Conservation (phyloP, 1,140 invertebrate species). For the Glossosoma conforme region DNA sequence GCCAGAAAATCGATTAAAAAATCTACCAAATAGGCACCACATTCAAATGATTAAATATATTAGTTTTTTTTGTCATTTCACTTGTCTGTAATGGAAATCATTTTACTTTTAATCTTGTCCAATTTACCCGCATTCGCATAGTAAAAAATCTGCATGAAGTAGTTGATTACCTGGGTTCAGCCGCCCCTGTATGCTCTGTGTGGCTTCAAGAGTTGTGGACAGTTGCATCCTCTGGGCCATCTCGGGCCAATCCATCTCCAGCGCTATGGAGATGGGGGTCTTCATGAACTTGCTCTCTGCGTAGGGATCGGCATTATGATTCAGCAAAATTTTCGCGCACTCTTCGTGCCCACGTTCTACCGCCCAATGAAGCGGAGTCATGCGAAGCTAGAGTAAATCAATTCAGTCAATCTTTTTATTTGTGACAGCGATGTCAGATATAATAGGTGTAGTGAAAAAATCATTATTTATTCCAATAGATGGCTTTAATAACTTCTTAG, state of each 20-base stretch:
- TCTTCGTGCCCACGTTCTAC: constrained; percentile 75
- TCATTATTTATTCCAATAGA: too few species aligned
- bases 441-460: too few species aligned
- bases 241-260: constrained; percentile 47
- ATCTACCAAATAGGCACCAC: too few species aligned
- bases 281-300: constrained; percentile 78
- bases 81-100: too few species aligned
- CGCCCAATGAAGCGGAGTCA: constrained; percentile 95
- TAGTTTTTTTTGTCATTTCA: too few species aligned
- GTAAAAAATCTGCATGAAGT: background rate
- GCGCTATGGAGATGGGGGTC: constrained; percentile 73
- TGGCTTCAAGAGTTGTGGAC: constrained; percentile 14
- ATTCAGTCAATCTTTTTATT: too few species aligned
- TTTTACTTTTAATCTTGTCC: too few species aligned
- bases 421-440: too few species aligned
- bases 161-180: constrained; percentile 1
- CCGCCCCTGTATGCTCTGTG: constrained; percentile 13
- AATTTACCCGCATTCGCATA: too few species aligned
- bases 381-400: constrained; percentile 71
- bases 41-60: too few species aligned
- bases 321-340: constrained; percentile 65
- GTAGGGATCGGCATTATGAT: constrained; percentile 64
- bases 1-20: too few species aligned
- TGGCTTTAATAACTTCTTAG: too few species aligned
- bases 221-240: constrained; percentile 33